Evolutionary conservation across 2,888 invertebrate genomes (phyloP).

Genomic region (Chirona hameri): DNA sequence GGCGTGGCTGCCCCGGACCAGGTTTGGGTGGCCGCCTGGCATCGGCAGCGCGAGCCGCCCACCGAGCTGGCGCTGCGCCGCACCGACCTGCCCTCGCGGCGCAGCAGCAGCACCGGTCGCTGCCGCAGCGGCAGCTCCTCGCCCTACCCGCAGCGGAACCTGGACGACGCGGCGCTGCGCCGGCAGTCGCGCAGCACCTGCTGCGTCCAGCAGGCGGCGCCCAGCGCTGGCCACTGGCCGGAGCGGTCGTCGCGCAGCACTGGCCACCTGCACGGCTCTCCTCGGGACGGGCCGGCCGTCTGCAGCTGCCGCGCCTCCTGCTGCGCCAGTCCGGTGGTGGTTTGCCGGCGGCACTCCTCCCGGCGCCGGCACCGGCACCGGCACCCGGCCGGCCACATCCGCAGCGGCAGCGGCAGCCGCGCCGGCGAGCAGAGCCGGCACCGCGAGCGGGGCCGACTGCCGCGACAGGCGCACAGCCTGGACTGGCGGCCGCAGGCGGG

Average conservation of each 20-base stretch:
- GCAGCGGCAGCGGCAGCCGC: constrained; percentile 37
- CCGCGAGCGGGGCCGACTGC: constrained; percentile 35
- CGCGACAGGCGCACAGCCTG: constrained; percentile 35
- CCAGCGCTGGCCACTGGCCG: background rate
- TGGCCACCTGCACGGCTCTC: background rate
- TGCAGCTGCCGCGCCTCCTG: background rate
- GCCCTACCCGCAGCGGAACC: constrained; percentile 37
- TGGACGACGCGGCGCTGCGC: constrained; percentile 56
- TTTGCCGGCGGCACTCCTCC: constrained; percentile 22
- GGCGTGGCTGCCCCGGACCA: background rate
- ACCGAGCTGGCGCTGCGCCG: background rate
- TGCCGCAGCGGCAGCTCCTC: constrained; percentile 1
- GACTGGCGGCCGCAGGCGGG: constrained; percentile 36
- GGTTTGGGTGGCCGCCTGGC: background rate
- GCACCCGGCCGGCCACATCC: constrained; percentile 35
- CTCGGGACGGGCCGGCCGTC: background rate
- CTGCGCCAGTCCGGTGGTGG: background rate
- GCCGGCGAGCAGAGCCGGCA: constrained; percentile 35
- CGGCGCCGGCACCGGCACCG: constrained; percentile 33
- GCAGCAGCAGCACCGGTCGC: background rate
- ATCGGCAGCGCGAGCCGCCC: background rate
- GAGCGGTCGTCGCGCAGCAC: background rate
- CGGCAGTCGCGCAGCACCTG: constrained; percentile 68
- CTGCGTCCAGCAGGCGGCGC: background rate
- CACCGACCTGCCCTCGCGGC: background rate